Percentiles rank a stretch among this genome's conserved stretches.
These are phyloP conservation scores for Notamacropus eugenii DNA, from an alignment of 2,797 vertebrate species.

Conservation along the genomic window DNA sequence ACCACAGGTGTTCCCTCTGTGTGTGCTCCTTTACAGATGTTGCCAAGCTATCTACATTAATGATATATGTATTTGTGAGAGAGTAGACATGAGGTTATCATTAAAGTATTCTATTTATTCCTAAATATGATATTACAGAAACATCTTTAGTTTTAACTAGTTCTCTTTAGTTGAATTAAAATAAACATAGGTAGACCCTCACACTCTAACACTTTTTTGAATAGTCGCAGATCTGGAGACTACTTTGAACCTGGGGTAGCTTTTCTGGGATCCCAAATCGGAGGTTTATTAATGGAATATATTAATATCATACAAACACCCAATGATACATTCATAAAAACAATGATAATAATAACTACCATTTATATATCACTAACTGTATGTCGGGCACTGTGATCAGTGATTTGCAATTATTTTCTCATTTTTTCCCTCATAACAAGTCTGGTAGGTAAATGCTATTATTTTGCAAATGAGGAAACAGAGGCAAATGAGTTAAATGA, in stretches of 20 bases:
- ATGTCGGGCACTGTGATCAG: not conserved
- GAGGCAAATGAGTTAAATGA: not conserved
- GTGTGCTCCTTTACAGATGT: not conserved
- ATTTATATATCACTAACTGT: not conserved
- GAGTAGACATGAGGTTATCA: not conserved
- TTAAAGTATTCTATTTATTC: not conserved
- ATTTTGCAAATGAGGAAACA: not conserved
- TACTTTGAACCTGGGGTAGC: not conserved
- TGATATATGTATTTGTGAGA: not conserved
- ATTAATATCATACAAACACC: not conserved
- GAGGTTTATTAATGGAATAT: not conserved
- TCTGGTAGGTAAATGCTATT: not conserved
- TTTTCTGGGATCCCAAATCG: not conserved
- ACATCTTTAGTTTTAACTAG: not conserved
- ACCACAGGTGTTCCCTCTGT: not conserved
- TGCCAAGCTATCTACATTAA: not conserved
- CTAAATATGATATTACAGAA: not conserved
- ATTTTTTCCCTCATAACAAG: not conserved
- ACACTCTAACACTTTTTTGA: not conserved
- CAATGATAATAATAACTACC: not conserved
- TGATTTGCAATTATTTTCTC: not conserved
- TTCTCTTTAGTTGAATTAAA: not conserved
- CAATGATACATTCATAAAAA: not conserved
- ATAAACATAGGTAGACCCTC: not conserved
- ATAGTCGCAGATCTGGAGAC: not conserved